phyloP scores from a whole-genome alignment of 2,888 invertebrate genomes.

The Heteropelma amictum region DNA sequence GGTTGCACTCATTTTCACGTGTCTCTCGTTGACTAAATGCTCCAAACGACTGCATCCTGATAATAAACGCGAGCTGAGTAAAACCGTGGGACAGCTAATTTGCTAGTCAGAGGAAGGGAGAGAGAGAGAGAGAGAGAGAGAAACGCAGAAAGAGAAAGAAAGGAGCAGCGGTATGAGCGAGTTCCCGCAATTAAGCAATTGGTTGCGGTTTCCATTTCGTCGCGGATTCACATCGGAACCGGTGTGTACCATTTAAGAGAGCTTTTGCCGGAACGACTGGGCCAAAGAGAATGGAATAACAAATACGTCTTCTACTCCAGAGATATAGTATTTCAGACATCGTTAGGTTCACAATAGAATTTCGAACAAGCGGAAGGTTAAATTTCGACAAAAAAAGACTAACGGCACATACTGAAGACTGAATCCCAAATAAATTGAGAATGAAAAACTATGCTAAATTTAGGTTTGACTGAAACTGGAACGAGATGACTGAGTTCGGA shows the following conservation, averaged over 20 bases:
- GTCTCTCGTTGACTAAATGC: slow-evolving; percentile 64
- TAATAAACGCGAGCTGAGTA: slow-evolving; percentile 62
- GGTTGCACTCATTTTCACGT: slow-evolving; percentile 61
- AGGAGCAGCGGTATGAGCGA: slow-evolving; percentile 50
- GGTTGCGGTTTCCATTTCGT: slow-evolving; percentile 73
- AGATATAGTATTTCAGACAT: too few species aligned
- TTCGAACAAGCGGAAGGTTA: neutral
- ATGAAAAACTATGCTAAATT: neutral
- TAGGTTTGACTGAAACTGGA: neutral
- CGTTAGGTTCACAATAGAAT: too few species aligned
- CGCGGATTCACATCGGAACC: slow-evolving; percentile 62
- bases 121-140: slow-evolving; percentile 9
- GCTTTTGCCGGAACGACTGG: slow-evolving; percentile 17
- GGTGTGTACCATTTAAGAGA: slow-evolving; percentile 6
- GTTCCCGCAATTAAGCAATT: slow-evolving; percentile 74
- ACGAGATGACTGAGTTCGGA: neutral
- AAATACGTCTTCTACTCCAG: too few species aligned
- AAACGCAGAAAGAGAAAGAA: slow-evolving; percentile 10
- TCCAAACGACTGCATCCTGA: slow-evolving; percentile 76
- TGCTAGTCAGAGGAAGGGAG: slow-evolving; percentile 14
- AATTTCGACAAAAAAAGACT: neutral
- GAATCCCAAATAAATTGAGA: neutral
- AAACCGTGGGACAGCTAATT: neutral
- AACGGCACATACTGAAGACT: neutral
- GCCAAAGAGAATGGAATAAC: neutral